These are phyloP conservation scores for Athalia cordata DNA, from an alignment of 2,888 invertebrate species.

Conservation along the genomic window DNA sequence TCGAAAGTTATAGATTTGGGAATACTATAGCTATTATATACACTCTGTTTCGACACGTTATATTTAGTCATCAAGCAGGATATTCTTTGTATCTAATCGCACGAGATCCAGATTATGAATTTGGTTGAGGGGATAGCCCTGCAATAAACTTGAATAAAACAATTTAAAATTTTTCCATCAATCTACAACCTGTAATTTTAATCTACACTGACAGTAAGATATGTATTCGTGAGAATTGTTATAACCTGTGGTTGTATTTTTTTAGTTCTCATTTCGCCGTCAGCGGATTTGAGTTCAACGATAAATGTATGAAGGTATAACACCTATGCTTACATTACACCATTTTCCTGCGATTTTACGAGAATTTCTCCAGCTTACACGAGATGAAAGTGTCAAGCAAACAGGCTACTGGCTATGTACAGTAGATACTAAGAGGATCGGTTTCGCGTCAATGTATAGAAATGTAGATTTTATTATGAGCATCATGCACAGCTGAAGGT, in stretches of 20 bases:
- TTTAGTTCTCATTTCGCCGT: too few relatives aligned
- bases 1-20: background rate
- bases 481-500: background rate
- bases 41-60: too few relatives aligned
- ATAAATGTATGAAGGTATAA: too few relatives aligned
- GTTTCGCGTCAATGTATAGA: constrained; percentile 10
- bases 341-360: constrained; percentile 8
- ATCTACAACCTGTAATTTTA: background rate
- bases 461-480: constrained; percentile 27
- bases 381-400: constrained; percentile 36
- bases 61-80: background rate
- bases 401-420: background rate
- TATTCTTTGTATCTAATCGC: background rate
- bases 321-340: too few relatives aligned
- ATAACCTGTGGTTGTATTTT: too few relatives aligned
- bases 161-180: background rate
- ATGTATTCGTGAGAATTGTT: background rate
- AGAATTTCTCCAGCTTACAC: constrained; percentile 16
- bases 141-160: constrained; percentile 3
- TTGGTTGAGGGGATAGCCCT: background rate
- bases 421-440: constrained; percentile 28
- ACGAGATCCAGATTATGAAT: background rate
- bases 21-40: too few relatives aligned
- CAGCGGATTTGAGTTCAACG: too few relatives aligned
- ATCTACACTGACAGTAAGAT: background rate